Percentiles rank a stretch among this genome's conserved stretches.
Conservation (phyloP, 2,113 vertebrate species). For the Nothobranchius kuhntae region DNA sequence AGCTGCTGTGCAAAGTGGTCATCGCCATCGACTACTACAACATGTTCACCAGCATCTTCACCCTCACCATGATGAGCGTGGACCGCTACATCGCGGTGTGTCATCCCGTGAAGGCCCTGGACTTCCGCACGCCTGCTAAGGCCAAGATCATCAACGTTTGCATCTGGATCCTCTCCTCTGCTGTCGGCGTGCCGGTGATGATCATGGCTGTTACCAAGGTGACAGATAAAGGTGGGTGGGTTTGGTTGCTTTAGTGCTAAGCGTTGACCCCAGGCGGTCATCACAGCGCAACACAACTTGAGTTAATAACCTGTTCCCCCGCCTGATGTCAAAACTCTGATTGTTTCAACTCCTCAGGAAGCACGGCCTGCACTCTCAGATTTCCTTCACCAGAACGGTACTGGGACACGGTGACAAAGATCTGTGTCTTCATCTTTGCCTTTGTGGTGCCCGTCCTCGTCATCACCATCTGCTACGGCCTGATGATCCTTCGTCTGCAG, state of each 20-base stretch:
- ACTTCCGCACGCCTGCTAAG: constrained; percentile 92
- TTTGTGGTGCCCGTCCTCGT: constrained; percentile 93
- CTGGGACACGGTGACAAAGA: constrained; percentile 94
- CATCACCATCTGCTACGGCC: constrained; percentile 93
- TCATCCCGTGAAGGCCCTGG: constrained; percentile 91
- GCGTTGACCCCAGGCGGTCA: constrained; percentile 15
- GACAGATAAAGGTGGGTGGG: constrained; percentile 81
- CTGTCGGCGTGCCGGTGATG: constrained; percentile 92
- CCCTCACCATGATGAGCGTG: constrained; percentile 98
- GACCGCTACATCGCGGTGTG: constrained; percentile 96
- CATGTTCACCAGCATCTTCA: constrained; percentile 99
- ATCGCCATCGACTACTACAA: constrained; percentile 98
- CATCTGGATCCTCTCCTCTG: constrained; percentile 94
- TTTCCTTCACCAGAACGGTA: constrained; percentile 89
- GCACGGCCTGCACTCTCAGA: constrained; percentile 83
- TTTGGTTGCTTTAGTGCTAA: background rate
- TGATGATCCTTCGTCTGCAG: constrained; percentile 94
- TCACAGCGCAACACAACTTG: constrained; percentile 21
- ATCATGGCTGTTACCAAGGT: constrained; percentile 88
- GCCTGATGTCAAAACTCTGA: constrained; percentile 30
- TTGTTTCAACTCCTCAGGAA: constrained; percentile 70
- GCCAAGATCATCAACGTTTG: constrained; percentile 96
- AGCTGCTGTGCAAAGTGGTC: constrained; percentile 89
- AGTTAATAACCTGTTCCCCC: constrained; percentile 16
- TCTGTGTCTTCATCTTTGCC: constrained; percentile 95